phyloP scores from a whole-genome alignment of 2,888 invertebrate genomes.

The Rutpela maculata region DNA sequence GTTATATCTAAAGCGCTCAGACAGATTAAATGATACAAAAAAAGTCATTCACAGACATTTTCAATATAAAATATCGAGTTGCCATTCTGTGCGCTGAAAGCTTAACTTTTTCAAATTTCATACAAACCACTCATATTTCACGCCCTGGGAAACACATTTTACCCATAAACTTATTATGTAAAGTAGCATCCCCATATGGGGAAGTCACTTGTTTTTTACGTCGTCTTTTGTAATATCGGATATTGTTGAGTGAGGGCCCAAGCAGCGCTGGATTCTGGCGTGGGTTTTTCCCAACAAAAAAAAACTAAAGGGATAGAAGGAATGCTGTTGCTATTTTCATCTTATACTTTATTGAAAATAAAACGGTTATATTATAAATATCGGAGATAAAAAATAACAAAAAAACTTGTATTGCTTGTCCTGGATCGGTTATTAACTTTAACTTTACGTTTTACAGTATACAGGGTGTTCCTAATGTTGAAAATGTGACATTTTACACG shows the following conservation, averaged over 20 bases:
- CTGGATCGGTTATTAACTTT: no score
- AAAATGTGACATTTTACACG: no score
- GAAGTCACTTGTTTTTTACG: constrained; percentile 13
- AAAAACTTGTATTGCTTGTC: not conserved
- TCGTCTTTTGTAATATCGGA: constrained; percentile 17
- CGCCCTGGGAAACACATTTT: constrained; percentile 17
- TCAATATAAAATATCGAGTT: not conserved
- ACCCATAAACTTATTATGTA: constrained; percentile 28
- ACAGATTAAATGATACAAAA: not conserved
- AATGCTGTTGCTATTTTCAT: no score
- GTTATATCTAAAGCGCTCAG: not conserved
- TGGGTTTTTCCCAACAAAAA: not conserved
- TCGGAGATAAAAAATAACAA: not conserved
- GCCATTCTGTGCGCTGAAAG: not conserved
- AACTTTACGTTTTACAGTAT: no score
- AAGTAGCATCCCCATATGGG: constrained; percentile 19
- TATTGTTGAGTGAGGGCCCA: constrained; percentile 23
- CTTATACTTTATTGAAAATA: no score
- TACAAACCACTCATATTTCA: constrained; percentile 14
- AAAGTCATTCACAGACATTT: not conserved
- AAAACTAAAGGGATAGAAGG: not conserved
- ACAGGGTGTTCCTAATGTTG: no score
- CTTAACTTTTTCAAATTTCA: constrained; percentile 7
- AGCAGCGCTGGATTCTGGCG: not conserved
- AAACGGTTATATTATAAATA: not conserved